Evolutionary conservation across 1,140 invertebrate genomes (phyloP).

Genomic region (Drosophila erecta): DNA sequence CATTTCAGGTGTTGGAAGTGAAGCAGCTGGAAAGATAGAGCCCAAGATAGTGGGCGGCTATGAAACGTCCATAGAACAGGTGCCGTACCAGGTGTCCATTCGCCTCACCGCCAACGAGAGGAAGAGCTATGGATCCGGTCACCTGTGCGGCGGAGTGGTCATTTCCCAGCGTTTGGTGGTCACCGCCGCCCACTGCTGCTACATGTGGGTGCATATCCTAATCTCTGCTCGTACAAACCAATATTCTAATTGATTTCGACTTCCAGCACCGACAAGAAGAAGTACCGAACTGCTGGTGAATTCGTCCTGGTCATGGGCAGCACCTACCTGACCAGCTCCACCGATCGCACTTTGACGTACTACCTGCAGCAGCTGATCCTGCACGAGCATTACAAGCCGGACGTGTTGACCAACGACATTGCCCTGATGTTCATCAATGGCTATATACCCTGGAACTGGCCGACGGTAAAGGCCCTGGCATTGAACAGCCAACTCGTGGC

Average conservation of each 20-base stretch:
- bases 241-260: not conserved
- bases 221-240: fast-evolving
- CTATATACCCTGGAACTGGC: conserved; percentile 50
- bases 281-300: conserved; percentile 52
- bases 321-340: conserved; percentile 20
- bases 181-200: conserved; percentile 89
- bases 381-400: conserved; percentile 37
- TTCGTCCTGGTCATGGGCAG: conserved; percentile 68
- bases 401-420: conserved; percentile 54
- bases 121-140: conserved; percentile 65
- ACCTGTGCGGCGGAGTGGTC: conserved; percentile 87
- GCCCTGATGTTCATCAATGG: conserved; percentile 68
- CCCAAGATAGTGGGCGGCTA: conserved; percentile 61
- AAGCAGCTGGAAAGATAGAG: conserved; percentile 6
- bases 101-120: conserved; percentile 49
- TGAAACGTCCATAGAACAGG: conserved; percentile 19
- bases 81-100: conserved; percentile 67
- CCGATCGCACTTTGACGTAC: conserved; percentile 42
- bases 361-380: conserved; percentile 56
- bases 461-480: conserved; percentile 30
- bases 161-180: conserved; percentile 86
- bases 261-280: conserved; percentile 1
- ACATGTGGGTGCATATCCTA: conserved; percentile 38
- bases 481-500: conserved; percentile 6
- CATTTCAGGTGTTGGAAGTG: not conserved